Evolutionary conservation across 1,140 invertebrate genomes (phyloP).

Genomic region (Sycophila sp.): DNA sequence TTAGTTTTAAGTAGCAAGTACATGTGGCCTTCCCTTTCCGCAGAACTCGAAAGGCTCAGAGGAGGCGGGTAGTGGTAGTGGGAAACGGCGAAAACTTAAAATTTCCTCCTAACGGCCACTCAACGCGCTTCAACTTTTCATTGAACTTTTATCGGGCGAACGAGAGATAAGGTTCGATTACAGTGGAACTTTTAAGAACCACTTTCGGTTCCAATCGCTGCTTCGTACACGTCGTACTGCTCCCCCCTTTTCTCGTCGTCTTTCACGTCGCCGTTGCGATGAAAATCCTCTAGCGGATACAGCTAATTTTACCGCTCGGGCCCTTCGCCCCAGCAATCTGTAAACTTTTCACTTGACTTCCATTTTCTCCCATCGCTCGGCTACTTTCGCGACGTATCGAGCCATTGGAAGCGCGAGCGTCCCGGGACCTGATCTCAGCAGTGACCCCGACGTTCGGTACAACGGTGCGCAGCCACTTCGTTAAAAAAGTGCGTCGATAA

Average conservation of each 20-base stretch:
- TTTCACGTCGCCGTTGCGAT: neutral
- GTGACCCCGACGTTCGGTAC: too few species aligned
- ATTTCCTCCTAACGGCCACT: conserved; percentile 39
- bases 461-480: too few species aligned
- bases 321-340: conserved; percentile 23
- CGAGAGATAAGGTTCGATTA: conserved; percentile 20
- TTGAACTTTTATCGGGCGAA: conserved; percentile 39
- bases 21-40: conserved; percentile 3
- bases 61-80: neutral
- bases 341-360: conserved; percentile 34
- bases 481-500: too few species aligned
- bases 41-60: neutral
- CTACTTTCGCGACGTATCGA: too few species aligned
- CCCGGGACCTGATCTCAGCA: too few species aligned
- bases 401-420: too few species aligned
- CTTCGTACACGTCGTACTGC: neutral
- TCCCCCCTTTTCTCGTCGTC: too few species aligned
- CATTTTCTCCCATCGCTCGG: too few species aligned
- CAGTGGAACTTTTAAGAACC: conserved; percentile 35
- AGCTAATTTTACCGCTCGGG: conserved; percentile 26
- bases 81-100: conserved; percentile 32
- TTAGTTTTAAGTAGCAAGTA: conserved; percentile 35
- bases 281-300: conserved; percentile 28
- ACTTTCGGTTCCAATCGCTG: conserved; percentile 33
- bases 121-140: conserved; percentile 39